These are phyloP conservation scores for Gyps fulvus DNA, from an alignment of 2,113 vertebrate species.

Conservation along the genomic window DNA sequence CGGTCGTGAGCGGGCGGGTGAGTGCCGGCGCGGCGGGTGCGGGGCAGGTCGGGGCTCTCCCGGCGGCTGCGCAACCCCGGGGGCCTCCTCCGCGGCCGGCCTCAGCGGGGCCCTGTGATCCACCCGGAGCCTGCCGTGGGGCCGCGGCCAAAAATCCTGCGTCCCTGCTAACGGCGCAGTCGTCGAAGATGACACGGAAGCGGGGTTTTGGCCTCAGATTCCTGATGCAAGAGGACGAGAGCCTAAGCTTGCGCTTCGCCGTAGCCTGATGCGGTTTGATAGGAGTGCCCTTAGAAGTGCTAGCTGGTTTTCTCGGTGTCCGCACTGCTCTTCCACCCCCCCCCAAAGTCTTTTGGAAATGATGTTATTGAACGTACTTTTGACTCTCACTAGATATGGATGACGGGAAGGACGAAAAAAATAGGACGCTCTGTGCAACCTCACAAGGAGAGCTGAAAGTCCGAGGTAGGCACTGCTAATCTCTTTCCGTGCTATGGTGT, in stretches of 20 bases:
- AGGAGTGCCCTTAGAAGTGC: fast-evolving
- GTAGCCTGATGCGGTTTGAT: fast-evolving
- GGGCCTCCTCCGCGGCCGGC: no score
- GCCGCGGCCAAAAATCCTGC: neutral
- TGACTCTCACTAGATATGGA: conserved; percentile 53
- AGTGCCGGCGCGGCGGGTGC: neutral
- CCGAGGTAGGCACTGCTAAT: conserved; percentile 1
- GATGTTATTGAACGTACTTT: fast-evolving
- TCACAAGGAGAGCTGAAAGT: conserved; percentile 44
- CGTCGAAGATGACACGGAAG: fast-evolving
- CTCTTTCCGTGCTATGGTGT: fast-evolving
- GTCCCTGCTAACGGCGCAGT: fast-evolving
- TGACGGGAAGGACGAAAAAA: conserved; percentile 24
- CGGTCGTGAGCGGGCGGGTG: neutral
- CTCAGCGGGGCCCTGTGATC: neutral
- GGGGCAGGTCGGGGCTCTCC: neutral
- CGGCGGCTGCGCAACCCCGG: neutral
- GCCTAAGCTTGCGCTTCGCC: fast-evolving
- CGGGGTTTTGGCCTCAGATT: fast-evolving
- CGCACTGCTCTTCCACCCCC: fast-evolving
- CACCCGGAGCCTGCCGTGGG: fast-evolving
- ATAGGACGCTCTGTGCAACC: neutral
- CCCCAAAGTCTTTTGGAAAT: neutral
- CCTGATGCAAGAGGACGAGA: fast-evolving
- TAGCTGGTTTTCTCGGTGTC: fast-evolving